Evolutionary conservation across 2,113 vertebrate species (phyloP).

Genomic region (Chloebia gouldiae): DNA sequence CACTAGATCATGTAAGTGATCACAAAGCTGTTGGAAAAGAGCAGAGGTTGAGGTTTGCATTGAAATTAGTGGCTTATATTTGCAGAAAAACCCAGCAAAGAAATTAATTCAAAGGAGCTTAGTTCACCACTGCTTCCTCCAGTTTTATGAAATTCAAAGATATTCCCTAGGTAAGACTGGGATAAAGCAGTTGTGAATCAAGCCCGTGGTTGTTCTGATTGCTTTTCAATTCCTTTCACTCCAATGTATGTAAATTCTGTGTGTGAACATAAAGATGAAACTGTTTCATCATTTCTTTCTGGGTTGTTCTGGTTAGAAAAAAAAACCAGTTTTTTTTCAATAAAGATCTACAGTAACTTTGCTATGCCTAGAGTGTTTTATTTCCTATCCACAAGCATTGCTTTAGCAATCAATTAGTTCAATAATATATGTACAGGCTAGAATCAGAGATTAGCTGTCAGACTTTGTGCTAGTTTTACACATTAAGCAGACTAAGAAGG

Average conservation of each 20-base stretch:
- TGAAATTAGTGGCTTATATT: conserved; percentile 39
- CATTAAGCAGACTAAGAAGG: neutral
- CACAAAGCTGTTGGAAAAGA: neutral
- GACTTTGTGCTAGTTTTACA: neutral
- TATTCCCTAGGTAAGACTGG: neutral
- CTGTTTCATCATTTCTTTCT: conserved; percentile 53
- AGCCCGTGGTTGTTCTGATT: conserved; percentile 31
- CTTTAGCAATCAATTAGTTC: neutral
- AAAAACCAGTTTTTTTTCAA: conserved; percentile 22
- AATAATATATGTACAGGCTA: neutral
- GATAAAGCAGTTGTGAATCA: conserved; percentile 1
- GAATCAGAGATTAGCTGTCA: neutral
- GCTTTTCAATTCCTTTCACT: conserved; percentile 25
- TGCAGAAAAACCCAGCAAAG: conserved; percentile 65
- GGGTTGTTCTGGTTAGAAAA: conserved; percentile 62
- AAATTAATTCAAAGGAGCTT: conserved; percentile 41
- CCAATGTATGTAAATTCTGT: conserved; percentile 40
- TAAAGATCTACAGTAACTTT: conserved; percentile 67
- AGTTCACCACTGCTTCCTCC: conserved; percentile 32
- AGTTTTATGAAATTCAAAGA: neutral
- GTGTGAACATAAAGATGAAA: neutral
- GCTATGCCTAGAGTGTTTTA: conserved; percentile 58
- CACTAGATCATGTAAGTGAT: neutral
- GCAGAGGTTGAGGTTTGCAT: conserved; percentile 19
- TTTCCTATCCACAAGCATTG: conserved; percentile 25